Base-by-base conservation (phyloP, 2,888 invertebrate genomes). In the Cerceris ruficornis region DNA sequence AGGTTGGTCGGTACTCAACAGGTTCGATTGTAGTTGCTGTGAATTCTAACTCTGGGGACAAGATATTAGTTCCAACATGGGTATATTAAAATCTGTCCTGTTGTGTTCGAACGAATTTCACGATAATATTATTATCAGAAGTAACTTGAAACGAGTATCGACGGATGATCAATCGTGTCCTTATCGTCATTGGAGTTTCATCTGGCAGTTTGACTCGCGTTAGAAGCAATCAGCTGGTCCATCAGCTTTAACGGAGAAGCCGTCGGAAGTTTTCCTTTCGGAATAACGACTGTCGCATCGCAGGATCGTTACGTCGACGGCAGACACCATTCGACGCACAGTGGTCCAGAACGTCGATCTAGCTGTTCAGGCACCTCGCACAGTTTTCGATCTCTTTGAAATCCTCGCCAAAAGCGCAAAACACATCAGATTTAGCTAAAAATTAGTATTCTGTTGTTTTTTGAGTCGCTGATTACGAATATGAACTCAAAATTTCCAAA, bases 1-100 rank as follows among this genome's bases (percentile, higher is more conserved):
- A 87, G 87, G 83, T 87, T 80, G 81, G 83, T 87, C 79, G 81
- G n/a, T 69, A 80, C 73, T 87, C 86, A 87, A 85, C 87, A 81
- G 85, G 86, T 87, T 78, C 41, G 60, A 61, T 62, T 60, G 71
- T 66, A 61, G 49, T 68, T 58, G 54, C 46, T 72, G 61, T 28
- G 65, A 71, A 69, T 11, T 42, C 61, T 52, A 58, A 54, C 58
- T 70, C 71, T 69, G 49, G 14, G 58, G 71, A 28, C 61, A 58
- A 13, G 28, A 28, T 55, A 58, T 52, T 49, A 17, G 13, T n/a
- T n/a, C n/a, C n/a, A n/a, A 28, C 28, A 28, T 28, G 28, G 4
- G 28, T 28, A 28, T 4, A 28, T 28, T 28, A 28, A 28, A 28
- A 28, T 28, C 28, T 28, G 28, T 28, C 28, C 46, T 46, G 13